These are phyloP conservation scores for Xiphorhynchus erythropygius DNA, from an alignment of 2,797 vertebrate species.

Conservation along the genomic window DNA sequence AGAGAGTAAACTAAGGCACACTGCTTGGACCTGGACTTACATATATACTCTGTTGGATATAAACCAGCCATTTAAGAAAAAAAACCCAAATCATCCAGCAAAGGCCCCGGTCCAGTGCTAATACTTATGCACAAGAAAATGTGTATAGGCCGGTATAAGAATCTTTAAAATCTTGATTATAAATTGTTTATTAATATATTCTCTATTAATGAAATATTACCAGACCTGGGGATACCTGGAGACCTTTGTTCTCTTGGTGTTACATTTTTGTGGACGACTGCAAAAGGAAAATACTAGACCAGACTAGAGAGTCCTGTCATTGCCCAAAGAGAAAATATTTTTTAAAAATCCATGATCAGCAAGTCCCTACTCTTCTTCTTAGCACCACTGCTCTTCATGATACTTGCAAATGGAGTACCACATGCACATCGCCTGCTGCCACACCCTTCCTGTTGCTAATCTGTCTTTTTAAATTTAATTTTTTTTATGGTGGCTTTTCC, in stretches of 20 bases:
- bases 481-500: slow-evolving; percentile 80
- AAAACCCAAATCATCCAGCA: background rate
- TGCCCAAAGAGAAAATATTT: background rate
- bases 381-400: background rate
- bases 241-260: background rate
- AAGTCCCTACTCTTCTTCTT: background rate
- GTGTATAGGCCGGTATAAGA: background rate
- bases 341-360: background rate
- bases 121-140: background rate
- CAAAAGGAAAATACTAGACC: background rate
- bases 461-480: slow-evolving; percentile 85
- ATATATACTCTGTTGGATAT: background rate
- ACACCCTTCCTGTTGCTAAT: slow-evolving; percentile 83
- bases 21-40: background rate
- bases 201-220: background rate
- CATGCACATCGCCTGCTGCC: background rate
- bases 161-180: background rate
- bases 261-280: background rate
- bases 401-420: background rate
- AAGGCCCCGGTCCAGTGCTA: background rate
- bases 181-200: background rate
- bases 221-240: background rate
- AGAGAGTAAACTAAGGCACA: background rate
- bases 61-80: background rate
- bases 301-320: background rate